phyloP scores from a whole-genome alignment of 1,140 invertebrate genomes.

The Drosophila tsacasi region DNA sequence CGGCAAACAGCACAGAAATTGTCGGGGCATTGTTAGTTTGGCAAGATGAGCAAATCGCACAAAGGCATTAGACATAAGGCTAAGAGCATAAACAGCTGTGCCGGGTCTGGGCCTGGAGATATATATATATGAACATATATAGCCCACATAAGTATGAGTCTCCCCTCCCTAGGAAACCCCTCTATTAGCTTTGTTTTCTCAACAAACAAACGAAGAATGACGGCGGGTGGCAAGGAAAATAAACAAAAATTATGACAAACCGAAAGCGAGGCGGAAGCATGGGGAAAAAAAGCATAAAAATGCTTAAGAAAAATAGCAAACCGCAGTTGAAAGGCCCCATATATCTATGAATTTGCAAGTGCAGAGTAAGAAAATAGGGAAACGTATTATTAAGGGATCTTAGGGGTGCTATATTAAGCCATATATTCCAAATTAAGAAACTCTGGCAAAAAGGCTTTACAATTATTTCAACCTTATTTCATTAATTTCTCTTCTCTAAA shows the following conservation, averaged over 20 bases:
- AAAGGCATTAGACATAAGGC: conserved; percentile 54
- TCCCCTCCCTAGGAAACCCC: conserved; percentile 12
- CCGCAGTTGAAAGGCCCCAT: conserved; percentile 44
- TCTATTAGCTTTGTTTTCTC: conserved; percentile 61
- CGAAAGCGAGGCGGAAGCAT: conserved; percentile 28
- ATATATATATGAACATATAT: conserved; percentile 18
- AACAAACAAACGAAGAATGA: conserved; percentile 62
- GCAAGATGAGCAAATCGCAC: conserved; percentile 52
- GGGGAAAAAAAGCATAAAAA: conserved; percentile 69
- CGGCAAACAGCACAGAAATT: conserved; percentile 44
- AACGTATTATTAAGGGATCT: fast-evolving
- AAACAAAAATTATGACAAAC: conserved; percentile 81
- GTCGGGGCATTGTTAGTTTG: conserved; percentile 50
- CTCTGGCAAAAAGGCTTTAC: no score
- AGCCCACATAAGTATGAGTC: conserved; percentile 37
- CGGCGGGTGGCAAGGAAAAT: conserved; percentile 67
- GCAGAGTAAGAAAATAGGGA: not conserved
- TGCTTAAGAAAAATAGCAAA: conserved; percentile 60
- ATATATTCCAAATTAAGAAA: no score
- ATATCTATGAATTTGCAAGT: conserved; percentile 37
- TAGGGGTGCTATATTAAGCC: fast-evolving
- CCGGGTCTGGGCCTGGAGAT: conserved; percentile 17
- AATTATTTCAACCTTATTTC: not conserved
- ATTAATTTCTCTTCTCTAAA: not conserved
- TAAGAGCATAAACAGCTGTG: conserved; percentile 62